Conservation (phyloP, 2,797 vertebrate genomes). For the Pangasius krempfi region DNA sequence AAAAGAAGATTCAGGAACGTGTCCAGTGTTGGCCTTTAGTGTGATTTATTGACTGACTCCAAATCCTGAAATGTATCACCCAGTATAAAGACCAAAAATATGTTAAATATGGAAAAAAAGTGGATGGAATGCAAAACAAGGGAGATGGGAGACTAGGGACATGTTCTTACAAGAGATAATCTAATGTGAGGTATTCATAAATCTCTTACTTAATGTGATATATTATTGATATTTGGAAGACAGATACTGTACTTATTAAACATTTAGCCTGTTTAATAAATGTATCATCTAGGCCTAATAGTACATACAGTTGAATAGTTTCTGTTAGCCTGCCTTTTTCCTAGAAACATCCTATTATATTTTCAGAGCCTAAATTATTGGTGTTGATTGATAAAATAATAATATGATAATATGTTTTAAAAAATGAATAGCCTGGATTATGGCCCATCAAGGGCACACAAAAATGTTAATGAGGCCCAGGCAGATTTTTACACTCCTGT, state of each 20-base stretch:
- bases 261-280: neutral
- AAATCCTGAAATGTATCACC: neutral
- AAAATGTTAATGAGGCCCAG: neutral
- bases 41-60: neutral
- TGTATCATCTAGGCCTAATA: neutral
- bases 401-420: neutral
- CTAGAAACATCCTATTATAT: neutral
- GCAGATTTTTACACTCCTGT: neutral
- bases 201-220: neutral
- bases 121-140: neutral
- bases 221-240: neutral
- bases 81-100: neutral
- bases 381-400: neutral
- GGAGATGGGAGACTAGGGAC: neutral
- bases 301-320: neutral
- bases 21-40: too few species aligned
- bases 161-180: neutral
- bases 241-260: neutral
- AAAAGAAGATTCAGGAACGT: neutral
- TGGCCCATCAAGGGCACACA: neutral
- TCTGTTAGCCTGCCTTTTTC: neutral
- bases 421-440: neutral
- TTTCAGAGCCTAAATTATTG: neutral
- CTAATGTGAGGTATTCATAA: neutral
- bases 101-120: neutral